Base-by-base conservation (phyloP, 1,140 invertebrate species). In the Riptortus pedestris region DNA sequence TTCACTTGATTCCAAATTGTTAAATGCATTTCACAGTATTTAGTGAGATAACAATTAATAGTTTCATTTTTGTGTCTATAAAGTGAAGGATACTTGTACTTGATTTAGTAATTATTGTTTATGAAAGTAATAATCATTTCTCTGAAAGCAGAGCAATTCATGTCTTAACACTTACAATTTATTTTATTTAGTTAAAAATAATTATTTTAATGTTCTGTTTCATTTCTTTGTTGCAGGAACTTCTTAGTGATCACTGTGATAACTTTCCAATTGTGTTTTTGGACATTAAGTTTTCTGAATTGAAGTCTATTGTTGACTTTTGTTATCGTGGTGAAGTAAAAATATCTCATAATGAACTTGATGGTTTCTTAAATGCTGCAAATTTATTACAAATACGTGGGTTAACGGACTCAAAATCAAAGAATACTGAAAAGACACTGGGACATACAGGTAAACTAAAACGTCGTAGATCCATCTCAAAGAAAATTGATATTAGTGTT, bases 311-410 rank as follows among this genome's bases (percentile, higher is more conserved):
- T 83, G 87, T 93, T 81, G 88, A 92, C 74, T 93, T 93, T 71
- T 94, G 94, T 90, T 95, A 94, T 77, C 82, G 88, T 71, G 92
- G 92, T 62, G 91, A 94, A 80, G 91, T 94, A 28, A 93, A 93
- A 77, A 91, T 95, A 73, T 87, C 88, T 67, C 90, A 93, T 77
- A 90, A 92, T 76, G 89, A 94, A 76, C 78, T 95, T 70, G 85
- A 87, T 62, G 87, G 90, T 14, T 78, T 95, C 68, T 75, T 95
- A 29, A 93, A 92, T 74, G 90, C 91, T 45, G 92, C 91, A 1
- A 90, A 94, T 76, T 89, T 88, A 51, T 76, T 94, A 69, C 90
- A 93, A 80, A 93, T 95, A 55, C 92, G 93, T 74, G 91, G 92
- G 51, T 79, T 95, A 52, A 24, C 51, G 18, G 51, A 55, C 11